Percentiles rank a stretch among this genome's conserved stretches.
Conservation (phyloP, 2,888 invertebrate species). For the Drosophila picticornis region DNA sequence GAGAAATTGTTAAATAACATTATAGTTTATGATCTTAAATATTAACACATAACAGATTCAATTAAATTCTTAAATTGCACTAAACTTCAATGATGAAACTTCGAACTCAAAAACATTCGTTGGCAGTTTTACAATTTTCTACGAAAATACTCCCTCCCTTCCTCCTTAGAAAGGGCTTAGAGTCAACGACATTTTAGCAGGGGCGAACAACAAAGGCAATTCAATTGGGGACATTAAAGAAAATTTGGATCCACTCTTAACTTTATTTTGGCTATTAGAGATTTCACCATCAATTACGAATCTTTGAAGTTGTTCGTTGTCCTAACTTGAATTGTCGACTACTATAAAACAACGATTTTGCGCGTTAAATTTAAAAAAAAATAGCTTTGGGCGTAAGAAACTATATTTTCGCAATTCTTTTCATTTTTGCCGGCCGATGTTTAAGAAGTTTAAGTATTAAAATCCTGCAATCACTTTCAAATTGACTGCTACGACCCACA, state of each 20-base stretch:
- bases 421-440: background rate
- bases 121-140: background rate
- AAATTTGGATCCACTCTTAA: background rate
- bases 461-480: conserved; percentile 27
- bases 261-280: background rate
- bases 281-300: background rate
- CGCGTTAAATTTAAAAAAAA: background rate
- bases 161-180: background rate
- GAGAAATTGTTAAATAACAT: background rate
- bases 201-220: background rate
- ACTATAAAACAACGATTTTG: background rate
- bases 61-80: background rate
- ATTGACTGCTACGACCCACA: conserved; percentile 44
- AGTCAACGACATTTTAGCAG: background rate
- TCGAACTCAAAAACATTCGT: too few relatives aligned
- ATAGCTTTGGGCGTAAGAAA: background rate
- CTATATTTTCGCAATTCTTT: background rate
- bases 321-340: background rate
- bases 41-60: background rate
- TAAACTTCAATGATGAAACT: background rate
- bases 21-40: background rate
- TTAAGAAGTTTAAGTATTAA: background rate
- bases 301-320: background rate
- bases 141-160: background rate
- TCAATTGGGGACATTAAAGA: background rate